A percentile compares a stretch with the other conserved stretches of the same genome.
phyloP scores from a whole-genome alignment of 1,140 invertebrate species.

The Physella acuta region DNA sequence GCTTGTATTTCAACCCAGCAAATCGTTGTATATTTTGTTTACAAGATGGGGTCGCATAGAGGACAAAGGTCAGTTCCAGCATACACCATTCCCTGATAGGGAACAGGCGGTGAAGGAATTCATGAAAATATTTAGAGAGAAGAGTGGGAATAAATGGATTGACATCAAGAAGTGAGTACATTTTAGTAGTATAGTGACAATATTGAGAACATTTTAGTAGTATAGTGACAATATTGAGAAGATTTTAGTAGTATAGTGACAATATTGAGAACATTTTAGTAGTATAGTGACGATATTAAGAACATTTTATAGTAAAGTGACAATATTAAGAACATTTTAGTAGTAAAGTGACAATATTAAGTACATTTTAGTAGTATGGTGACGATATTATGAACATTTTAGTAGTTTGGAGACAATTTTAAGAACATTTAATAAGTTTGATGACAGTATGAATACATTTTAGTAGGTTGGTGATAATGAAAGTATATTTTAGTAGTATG shows the following conservation, averaged over 20 bases:
- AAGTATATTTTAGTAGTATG: too few species aligned
- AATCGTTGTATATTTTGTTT: slow-evolving; percentile 62
- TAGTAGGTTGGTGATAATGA: too few species aligned
- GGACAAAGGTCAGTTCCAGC: slow-evolving; percentile 61
- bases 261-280: background rate
- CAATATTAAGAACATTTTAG: too few species aligned
- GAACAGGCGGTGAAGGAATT: slow-evolving; percentile 63
- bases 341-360: background rate
- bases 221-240: background rate
- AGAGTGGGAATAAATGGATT: slow-evolving; percentile 64
- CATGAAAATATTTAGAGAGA: slow-evolving; percentile 63
- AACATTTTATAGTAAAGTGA: too few species aligned
- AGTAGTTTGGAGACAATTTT: too few species aligned
- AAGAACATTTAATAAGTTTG: too few species aligned
- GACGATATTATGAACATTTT: too few species aligned
- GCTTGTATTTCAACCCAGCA: slow-evolving; percentile 59
- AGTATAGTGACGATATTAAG: background rate
- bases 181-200: background rate
- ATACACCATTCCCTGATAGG: slow-evolving; percentile 60
- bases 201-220: background rate
- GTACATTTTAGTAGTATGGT: too few species aligned
- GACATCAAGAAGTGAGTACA: slow-evolving; percentile 55
- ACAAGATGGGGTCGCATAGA: slow-evolving; percentile 66
- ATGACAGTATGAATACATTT: too few species aligned
- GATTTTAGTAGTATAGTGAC: background rate